Conservation (phyloP, 53 echinoderm and acorn worm genomes). For the Luidia sarsii region DNA sequence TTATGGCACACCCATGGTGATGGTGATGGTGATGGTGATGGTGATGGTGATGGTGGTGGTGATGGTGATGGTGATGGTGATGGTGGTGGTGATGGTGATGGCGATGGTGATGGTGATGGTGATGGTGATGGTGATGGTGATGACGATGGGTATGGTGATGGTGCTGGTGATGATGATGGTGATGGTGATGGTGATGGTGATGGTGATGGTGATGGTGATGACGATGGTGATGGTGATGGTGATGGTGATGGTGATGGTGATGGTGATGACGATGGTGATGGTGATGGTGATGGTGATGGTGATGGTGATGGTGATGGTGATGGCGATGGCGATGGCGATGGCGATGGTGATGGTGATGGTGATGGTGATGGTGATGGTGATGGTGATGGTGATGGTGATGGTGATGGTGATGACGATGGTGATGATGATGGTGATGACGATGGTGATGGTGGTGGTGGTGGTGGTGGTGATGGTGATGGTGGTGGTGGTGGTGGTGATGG, state of each 20-base stretch:
- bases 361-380: constrained; percentile 13
- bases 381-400: constrained; percentile 13
- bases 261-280: constrained; percentile 10
- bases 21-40: constrained; percentile 13
- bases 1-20: too few species aligned
- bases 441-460: too few species aligned
- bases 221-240: constrained; percentile 1
- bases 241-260: constrained; percentile 10
- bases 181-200: background rate
- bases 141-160: background rate
- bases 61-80: constrained; percentile 9
- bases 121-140: constrained; percentile 13
- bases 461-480: too few species aligned
- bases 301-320: constrained; percentile 13
- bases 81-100: constrained; percentile 9
- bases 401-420: background rate
- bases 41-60: constrained; percentile 13
- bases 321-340: constrained; percentile 13
- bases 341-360: constrained; percentile 13
- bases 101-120: background rate
- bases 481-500: too few species aligned
- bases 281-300: constrained; percentile 13
- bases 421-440: too few species aligned
- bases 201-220: background rate
- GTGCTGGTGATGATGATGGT: background rate